Base-by-base conservation (phyloP, 2,113 vertebrate genomes). In the Fukomys damarensis region DNA sequence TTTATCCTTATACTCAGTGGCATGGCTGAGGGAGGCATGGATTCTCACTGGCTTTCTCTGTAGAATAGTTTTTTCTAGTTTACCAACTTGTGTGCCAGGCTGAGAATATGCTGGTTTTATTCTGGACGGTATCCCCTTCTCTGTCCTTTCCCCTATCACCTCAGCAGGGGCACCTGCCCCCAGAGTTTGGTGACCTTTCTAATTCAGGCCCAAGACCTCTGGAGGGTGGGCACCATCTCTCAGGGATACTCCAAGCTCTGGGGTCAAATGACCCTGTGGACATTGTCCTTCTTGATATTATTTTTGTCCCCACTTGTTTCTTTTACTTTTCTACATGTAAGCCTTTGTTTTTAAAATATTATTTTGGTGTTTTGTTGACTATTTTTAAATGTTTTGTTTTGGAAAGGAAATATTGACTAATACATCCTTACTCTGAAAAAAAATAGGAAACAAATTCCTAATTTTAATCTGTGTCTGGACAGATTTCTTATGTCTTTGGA, bases 391-490 rank as follows among this genome's bases (percentile, higher is more conserved):
- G 12, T 91, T 70, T 56, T 63, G n/a, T 28, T 49, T 32, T 11
- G 20, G 38, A 91, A 94, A 70, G 22, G 30, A 82, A 66, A 83
- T 72, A 24, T 90, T 91, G 24, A 66, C 66, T 89, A 94, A 81
- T 66, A 10, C 52, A 86, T 90, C 95, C 58, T 97, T 85, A 95
- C 86, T 94, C 58, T 94, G 11, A 89, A 66, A 88, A 91, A 19
- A 19, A 54, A 22, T 35, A 81, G 30, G 68, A 81, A 94, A 63
- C 52, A 65, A 43, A 35, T 46, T 89, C 54, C 89, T 89, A 66
- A 56, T 91, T 94, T 86, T 91, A 80, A 61, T 85, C 65, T 95
- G 14, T 86, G 14, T 11, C 66, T 91, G 56, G 11, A 19, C 28
- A 87, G 20, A 90, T 59, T 84, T 93, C 30, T 20, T 91, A 6